Evolutionary conservation across 2,113 vertebrate genomes (phyloP), one percentile per base, ranked within the genome.

Genomic region (Circaetus cinerascens): DNA sequence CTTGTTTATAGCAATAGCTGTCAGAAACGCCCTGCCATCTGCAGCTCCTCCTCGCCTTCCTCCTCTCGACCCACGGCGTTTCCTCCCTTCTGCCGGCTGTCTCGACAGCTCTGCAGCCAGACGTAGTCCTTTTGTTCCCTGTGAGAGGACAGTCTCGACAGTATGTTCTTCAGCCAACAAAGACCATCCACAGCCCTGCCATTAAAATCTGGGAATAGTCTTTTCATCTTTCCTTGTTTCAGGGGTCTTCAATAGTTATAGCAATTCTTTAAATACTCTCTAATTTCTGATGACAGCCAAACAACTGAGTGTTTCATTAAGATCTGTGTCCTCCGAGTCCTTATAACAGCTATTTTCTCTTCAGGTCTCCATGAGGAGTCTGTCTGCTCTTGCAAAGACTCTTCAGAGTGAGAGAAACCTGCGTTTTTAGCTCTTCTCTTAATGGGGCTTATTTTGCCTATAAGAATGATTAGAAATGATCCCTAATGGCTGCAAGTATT

Each of bases 51-150:
- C 67, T 92, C 6, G 2, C 69, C 45, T 66, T 71, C 59, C 59
- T 50, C 50, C 46, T 88, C 50, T 30, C 0, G 0, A 21, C 4
- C 10, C 2, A 0, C 1, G 1, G 38, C 7, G 0, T 43, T 53
- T 69, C 50, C 64, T 55, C 43, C 48, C 29, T 56, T 63, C 93
- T 60, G 15, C 12, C 1, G 0, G 3, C 3, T 20, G 36, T 67
- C 86, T 53, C 4, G 0, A 22, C 46, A 74, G 82, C 59, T 69
- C 72, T 32, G 74, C 48, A 59, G 60, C 45, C 67, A 60, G 41
- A 41, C 6, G 0, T 2, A 0, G 34, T 59, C 46, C 56, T 73
- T 27, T 41, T 46, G 43, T 18, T 38, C 72, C 64, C 66, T n/a
- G 20, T 4, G 45, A 62, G 66, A 73, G 75, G 48, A 62, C 50